Conservation (phyloP, 2,113 vertebrate genomes). For the Campylorhamphus procurvoides region DNA sequence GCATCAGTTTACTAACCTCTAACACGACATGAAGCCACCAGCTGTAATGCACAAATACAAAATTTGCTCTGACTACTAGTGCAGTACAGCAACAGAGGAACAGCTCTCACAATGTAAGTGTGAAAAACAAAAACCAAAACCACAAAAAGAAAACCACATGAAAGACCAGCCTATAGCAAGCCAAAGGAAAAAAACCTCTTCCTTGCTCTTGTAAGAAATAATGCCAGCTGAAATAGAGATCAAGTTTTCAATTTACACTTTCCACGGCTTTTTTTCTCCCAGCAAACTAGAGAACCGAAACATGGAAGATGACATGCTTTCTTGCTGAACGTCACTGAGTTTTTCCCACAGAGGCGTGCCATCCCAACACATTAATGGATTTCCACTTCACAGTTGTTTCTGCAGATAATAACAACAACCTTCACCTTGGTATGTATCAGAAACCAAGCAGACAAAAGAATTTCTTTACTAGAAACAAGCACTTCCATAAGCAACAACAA, state of each 20-base stretch:
- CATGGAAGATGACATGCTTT: not conserved
- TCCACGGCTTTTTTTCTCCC: not conserved
- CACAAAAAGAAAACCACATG: not conserved
- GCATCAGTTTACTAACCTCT: not conserved
- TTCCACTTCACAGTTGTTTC: not conserved
- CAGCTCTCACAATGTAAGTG: not conserved
- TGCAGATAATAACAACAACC: not conserved
- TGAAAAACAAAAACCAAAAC: not conserved
- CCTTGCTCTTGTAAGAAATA: not conserved
- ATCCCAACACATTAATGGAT: not conserved
- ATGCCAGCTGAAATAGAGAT: conserved; percentile 23
- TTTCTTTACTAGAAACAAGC: not conserved
- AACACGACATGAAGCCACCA: not conserved
- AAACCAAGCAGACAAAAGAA: not conserved
- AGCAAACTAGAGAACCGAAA: not conserved
- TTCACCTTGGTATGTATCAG: not conserved
- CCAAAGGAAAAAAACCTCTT: not conserved
- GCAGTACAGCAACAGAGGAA: not conserved
- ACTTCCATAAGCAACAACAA: not conserved
- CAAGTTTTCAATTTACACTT: conserved; percentile 35
- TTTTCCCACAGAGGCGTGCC: not conserved
- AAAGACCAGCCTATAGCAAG: not conserved
- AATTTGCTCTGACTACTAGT: not conserved
- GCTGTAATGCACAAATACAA: not conserved
- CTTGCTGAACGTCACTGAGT: not conserved